phyloP scores from a whole-genome alignment of 2,113 vertebrate species.

The Oryzias melastigma region DNA sequence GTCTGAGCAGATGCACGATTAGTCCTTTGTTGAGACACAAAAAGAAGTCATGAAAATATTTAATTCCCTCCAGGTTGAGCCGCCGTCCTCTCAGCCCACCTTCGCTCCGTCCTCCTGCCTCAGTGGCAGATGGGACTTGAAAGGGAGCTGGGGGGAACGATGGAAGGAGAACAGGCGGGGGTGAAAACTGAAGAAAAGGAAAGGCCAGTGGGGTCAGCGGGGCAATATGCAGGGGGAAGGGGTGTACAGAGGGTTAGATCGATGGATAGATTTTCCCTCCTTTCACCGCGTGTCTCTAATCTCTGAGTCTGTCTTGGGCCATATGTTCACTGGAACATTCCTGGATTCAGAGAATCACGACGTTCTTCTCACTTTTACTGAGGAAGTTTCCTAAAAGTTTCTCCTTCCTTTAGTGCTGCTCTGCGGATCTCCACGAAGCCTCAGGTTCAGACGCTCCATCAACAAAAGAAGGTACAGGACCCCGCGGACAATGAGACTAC shows the following conservation, averaged over 20 bases:
- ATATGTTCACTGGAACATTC: conserved; percentile 42
- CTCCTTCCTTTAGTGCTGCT: too few relatives aligned
- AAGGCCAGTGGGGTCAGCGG: conserved; percentile 65
- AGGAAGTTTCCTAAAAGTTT: too few relatives aligned
- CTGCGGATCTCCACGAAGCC: neutral
- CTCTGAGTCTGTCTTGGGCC: conserved; percentile 32
- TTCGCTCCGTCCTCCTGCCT: conserved; percentile 40
- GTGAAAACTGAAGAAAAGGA: conserved; percentile 64
- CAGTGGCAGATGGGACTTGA: conserved; percentile 77
- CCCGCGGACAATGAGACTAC: conserved; percentile 58
- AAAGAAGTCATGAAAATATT: conserved; percentile 41
- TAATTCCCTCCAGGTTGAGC: conserved; percentile 31
- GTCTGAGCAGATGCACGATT: conserved; percentile 43
- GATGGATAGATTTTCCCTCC: conserved; percentile 58
- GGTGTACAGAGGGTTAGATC: conserved; percentile 54
- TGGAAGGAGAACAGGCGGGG: conserved; percentile 72
- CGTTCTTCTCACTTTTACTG: too few relatives aligned
- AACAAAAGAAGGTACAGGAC: conserved; percentile 51
- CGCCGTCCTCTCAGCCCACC: conserved; percentile 33
- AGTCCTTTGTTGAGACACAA: conserved; percentile 39
- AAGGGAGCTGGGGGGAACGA: conserved; percentile 59
- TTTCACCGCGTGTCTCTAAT: conserved; percentile 27
- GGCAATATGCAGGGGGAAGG: conserved; percentile 55
- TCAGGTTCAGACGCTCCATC: conserved; percentile 46
- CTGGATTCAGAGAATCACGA: too few relatives aligned